These are phyloP conservation scores for Notiomystis cincta DNA, from an alignment of 2,113 vertebrate genomes.

Conservation along the genomic window DNA sequence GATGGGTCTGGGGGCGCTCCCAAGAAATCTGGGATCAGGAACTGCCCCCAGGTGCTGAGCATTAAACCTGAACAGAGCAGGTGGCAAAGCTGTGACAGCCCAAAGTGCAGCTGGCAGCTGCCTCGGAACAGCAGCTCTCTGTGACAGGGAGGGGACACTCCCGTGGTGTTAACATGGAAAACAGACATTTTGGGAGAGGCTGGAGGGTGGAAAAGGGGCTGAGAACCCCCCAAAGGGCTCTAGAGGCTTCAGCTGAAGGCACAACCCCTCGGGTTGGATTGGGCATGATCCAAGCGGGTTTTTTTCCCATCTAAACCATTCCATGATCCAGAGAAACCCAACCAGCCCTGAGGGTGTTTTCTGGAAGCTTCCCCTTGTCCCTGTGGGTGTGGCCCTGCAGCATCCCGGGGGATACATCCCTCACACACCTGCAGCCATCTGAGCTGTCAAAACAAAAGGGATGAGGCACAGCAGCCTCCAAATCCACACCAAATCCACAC, in stretches of 20 bases:
- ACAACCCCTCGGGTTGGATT: neutral
- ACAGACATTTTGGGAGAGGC: neutral
- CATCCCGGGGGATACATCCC: neutral
- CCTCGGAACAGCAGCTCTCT: too few relatives aligned
- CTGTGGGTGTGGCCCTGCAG: neutral
- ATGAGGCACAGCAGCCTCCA: neutral
- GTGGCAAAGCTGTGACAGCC: neutral
- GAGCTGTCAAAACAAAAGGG: neutral
- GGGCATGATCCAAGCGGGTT: neutral
- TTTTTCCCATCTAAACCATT: neutral
- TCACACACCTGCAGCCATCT: neutral
- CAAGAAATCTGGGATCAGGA: neutral
- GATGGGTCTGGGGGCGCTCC: neutral
- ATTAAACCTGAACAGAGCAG: neutral
- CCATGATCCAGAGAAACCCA: neutral
- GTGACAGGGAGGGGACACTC: neutral
- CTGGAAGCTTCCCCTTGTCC: neutral
- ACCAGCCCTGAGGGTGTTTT: fast-evolving
- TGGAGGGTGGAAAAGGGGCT: neutral
- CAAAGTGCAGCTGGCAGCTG: too few relatives aligned
- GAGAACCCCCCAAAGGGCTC: neutral
- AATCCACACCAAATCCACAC: neutral
- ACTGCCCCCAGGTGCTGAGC: neutral
- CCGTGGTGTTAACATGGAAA: neutral
- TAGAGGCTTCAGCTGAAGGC: neutral